Conservation (phyloP, 2,888 invertebrate genomes). For the Drosophila neoperkinsi region DNA sequence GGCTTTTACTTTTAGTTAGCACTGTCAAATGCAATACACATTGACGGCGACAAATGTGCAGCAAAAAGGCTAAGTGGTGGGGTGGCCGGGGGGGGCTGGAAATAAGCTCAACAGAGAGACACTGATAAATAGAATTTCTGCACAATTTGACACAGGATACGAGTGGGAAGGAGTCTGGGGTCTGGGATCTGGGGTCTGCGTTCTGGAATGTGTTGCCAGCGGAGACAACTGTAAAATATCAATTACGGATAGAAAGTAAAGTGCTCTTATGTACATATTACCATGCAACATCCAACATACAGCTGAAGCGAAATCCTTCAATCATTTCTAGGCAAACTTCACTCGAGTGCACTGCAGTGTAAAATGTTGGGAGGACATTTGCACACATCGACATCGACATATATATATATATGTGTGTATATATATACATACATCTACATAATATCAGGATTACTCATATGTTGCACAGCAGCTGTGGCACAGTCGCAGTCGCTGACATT, state of each 20-base stretch:
- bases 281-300: slow-evolving; percentile 38
- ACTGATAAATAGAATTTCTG: slow-evolving; percentile 76
- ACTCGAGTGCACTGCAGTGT: slow-evolving; percentile 26
- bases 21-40: slow-evolving; percentile 33
- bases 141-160: slow-evolving; percentile 66
- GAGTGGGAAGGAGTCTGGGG: slow-evolving; percentile 15
- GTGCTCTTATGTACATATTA: slow-evolving; percentile 53
- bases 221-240: slow-evolving; percentile 74
- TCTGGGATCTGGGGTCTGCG: not conserved
- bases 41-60: slow-evolving; percentile 1
- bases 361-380: slow-evolving; percentile 6
- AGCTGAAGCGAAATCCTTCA: slow-evolving; percentile 68
- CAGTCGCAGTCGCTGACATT: slow-evolving; percentile 43
- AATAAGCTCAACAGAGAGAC: slow-evolving; percentile 19
- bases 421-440: slow-evolving; percentile 38
- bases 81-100: not conserved
- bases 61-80: not conserved
- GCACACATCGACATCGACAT: not conserved
- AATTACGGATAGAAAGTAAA: slow-evolving; percentile 71
- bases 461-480: slow-evolving; percentile 53
- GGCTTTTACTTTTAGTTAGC: slow-evolving; percentile 23
- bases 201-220: slow-evolving; percentile 10
- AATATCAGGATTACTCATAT: slow-evolving; percentile 51
- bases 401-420: not conserved
- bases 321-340: slow-evolving; percentile 71